phyloP scores from a whole-genome alignment of 2,888 invertebrate species.

The Gibbula magus region DNA sequence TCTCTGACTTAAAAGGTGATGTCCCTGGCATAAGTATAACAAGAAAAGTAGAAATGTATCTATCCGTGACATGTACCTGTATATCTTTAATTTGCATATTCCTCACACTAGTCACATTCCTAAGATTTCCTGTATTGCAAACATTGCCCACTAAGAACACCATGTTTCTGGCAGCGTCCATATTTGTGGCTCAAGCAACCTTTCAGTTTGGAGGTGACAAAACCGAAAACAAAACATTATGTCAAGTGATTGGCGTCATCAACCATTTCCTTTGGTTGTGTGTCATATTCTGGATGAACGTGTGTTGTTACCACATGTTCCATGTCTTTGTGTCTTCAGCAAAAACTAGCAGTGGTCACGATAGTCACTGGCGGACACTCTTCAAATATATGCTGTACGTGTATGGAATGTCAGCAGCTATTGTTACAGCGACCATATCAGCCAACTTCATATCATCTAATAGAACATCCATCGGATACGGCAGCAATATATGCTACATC shows the following conservation, averaged over 20 bases:
- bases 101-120: slow-evolving; percentile 45
- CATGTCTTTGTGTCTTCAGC: slow-evolving; percentile 32
- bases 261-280: slow-evolving; percentile 51
- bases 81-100: slow-evolving; percentile 42
- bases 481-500: slow-evolving; percentile 38
- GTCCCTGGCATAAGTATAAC: no score
- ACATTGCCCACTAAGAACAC: slow-evolving; percentile 46
- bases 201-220: slow-evolving; percentile 38
- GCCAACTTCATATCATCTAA: slow-evolving; percentile 13
- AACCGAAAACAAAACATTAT: slow-evolving; percentile 20
- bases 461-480: slow-evolving; percentile 39
- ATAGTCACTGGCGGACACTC: not conserved
- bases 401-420: slow-evolving; percentile 23
- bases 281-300: slow-evolving; percentile 44
- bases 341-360: not conserved
- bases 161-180: slow-evolving; percentile 39
- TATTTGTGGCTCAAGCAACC: slow-evolving; percentile 41
- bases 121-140: slow-evolving; percentile 34
- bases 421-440: slow-evolving; percentile 25
- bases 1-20: not conserved
- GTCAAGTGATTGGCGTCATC: slow-evolving; percentile 41
- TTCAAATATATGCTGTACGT: slow-evolving; percentile 32
- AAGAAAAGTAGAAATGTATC: not conserved
- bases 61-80: slow-evolving; percentile 34
- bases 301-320: slow-evolving; percentile 45